phyloP scores from a whole-genome alignment of 2,888 invertebrate genomes.

The Sericinus montela region DNA sequence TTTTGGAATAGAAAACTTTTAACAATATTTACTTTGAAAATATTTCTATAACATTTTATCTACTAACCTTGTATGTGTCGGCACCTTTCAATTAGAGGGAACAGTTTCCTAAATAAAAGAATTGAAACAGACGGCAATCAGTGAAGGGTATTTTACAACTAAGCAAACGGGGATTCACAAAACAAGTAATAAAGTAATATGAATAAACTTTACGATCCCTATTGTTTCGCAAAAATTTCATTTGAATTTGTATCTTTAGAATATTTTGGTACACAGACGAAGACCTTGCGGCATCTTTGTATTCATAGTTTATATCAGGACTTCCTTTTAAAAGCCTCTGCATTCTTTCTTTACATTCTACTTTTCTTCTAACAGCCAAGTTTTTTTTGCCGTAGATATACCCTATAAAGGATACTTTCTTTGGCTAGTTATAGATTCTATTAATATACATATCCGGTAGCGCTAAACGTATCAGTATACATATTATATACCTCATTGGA shows the following conservation, averaged over 20 bases:
- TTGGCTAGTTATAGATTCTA: not conserved
- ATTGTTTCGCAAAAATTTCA: slow-evolving; percentile 46
- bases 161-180: slow-evolving; percentile 38
- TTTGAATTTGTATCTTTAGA: slow-evolving; percentile 43
- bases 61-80: slow-evolving; percentile 39
- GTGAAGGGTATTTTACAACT: slow-evolving; percentile 32
- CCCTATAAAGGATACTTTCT: not conserved
- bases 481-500: not conserved
- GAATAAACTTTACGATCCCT: slow-evolving; percentile 56
- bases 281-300: slow-evolving; percentile 5
- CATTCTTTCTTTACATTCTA: slow-evolving; percentile 1
- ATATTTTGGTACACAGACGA: not conserved
- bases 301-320: not conserved
- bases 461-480: not conserved
- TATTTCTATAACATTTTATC: slow-evolving; percentile 39
- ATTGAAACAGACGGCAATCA: slow-evolving; percentile 39
- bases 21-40: no score
- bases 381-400: not conserved
- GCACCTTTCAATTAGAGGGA: slow-evolving; percentile 44
- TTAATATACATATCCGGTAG: slow-evolving; percentile 7
- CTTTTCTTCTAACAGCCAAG: slow-evolving; percentile 21
- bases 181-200: slow-evolving; percentile 41
- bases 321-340: slow-evolving; percentile 1
- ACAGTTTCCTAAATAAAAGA: slow-evolving; percentile 45
- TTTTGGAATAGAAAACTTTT: no score